Percentiles rank a stretch among this genome's conserved stretches.
These are phyloP conservation scores for Drosophila quadrilineata DNA, from an alignment of 1,140 invertebrate genomes.

Conservation along the genomic window DNA sequence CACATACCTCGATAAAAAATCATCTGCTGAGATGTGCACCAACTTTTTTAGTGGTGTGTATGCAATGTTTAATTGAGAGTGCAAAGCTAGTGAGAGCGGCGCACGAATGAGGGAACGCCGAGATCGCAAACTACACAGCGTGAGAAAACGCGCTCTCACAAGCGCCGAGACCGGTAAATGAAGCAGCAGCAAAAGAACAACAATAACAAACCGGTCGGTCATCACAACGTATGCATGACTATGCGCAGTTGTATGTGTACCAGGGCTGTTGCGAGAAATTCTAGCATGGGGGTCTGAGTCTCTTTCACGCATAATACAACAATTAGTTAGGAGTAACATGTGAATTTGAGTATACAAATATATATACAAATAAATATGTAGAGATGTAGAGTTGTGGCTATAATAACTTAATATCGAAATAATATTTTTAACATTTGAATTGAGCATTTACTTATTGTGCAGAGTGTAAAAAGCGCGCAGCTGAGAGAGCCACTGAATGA, in stretches of 20 bases:
- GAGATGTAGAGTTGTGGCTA: too few species aligned
- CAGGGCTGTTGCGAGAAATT: slow-evolving; percentile 6
- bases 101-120: not conserved
- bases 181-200: slow-evolving; percentile 16
- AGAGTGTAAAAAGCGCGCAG: slow-evolving; percentile 37
- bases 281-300: not conserved
- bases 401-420: too few species aligned
- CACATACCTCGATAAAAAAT: too few species aligned
- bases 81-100: not conserved
- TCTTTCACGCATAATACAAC: not conserved
- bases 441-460: slow-evolving; percentile 26
- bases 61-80: too few species aligned
- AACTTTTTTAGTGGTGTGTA: too few species aligned
- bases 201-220: slow-evolving; percentile 39
- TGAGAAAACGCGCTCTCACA: not conserved
- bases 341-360: too few species aligned
- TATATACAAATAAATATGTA: not conserved
- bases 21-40: too few species aligned
- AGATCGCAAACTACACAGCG: not conserved
- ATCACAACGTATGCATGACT: not conserved
- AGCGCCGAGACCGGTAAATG: slow-evolving; percentile 20
- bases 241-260: not conserved
- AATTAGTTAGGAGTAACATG: too few species aligned
- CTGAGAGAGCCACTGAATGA: slow-evolving; percentile 17
- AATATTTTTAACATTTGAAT: too few species aligned